These are phyloP conservation scores for Sebastes trivittatus DNA, from an alignment of 2,797 vertebrate genomes.

Conservation along the genomic window DNA sequence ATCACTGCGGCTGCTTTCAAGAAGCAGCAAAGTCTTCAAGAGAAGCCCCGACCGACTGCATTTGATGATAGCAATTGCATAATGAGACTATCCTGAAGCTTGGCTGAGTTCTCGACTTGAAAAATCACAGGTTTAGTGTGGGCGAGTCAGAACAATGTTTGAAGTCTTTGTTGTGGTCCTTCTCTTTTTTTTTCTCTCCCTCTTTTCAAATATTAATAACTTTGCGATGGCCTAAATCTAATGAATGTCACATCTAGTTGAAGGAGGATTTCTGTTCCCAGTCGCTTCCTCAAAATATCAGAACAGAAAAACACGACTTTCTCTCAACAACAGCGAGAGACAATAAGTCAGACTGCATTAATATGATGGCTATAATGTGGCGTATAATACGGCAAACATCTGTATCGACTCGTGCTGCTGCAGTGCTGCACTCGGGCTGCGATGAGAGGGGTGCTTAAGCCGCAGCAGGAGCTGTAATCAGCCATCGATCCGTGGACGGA, in stretches of 20 bases:
- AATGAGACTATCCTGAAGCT: constrained; percentile 56
- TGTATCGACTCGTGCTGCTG: constrained; percentile 33
- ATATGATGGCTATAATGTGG: background rate
- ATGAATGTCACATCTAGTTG: constrained; percentile 38
- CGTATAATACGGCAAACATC: constrained; percentile 12
- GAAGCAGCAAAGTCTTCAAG: constrained; percentile 55
- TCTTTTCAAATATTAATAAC: constrained; percentile 57
- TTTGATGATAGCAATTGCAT: constrained; percentile 60
- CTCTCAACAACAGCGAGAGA: background rate
- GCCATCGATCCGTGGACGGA: constrained; percentile 60
- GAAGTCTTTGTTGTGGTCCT: constrained; percentile 59
- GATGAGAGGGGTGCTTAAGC: constrained; percentile 52
- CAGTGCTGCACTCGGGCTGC: constrained; percentile 13
- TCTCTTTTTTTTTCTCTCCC: background rate
- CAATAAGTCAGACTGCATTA: constrained; percentile 19
- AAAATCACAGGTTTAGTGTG: constrained; percentile 58
- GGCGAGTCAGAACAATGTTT: constrained; percentile 60
- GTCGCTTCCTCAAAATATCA: background rate
- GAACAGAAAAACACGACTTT: background rate
- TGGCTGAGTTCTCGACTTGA: constrained; percentile 39
- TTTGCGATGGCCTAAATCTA: constrained; percentile 39
- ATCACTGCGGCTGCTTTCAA: constrained; percentile 47
- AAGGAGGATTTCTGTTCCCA: background rate
- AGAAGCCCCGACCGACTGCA: constrained; percentile 41
- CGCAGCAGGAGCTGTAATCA: constrained; percentile 52